Evolutionary conservation across 2,888 invertebrate species (phyloP).

Genomic region (Andricus curvator): DNA sequence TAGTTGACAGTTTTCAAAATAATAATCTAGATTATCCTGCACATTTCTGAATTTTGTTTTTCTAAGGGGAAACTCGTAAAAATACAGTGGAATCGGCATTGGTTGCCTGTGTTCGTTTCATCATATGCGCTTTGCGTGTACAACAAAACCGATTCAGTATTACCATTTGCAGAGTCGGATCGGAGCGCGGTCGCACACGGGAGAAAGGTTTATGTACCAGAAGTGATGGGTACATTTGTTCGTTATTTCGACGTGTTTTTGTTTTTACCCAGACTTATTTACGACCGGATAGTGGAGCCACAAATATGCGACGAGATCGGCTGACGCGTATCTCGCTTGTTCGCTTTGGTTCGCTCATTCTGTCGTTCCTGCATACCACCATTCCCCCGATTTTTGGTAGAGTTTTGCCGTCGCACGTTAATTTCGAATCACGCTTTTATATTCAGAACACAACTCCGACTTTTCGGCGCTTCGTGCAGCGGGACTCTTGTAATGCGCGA

Average conservation of each 20-base stretch:
- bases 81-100: not conserved
- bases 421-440: slow-evolving; percentile 67
- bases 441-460: slow-evolving; percentile 47
- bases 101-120: slow-evolving; percentile 5
- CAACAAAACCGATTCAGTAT: slow-evolving; percentile 43
- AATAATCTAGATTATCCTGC: not conserved
- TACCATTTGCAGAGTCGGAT: slow-evolving; percentile 41
- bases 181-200: slow-evolving; percentile 44
- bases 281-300: slow-evolving; percentile 75
- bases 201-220: slow-evolving; percentile 76
- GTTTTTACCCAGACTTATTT: slow-evolving; percentile 75
- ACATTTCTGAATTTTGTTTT: not conserved
- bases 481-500: not conserved
- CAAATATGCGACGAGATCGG: slow-evolving; percentile 75
- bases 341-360: slow-evolving; percentile 50
- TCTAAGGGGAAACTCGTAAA: not conserved
- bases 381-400: slow-evolving; percentile 43
- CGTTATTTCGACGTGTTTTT: slow-evolving; percentile 75
- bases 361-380: not conserved
- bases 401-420: slow-evolving; percentile 49
- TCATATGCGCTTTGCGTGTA: slow-evolving; percentile 1
- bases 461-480: slow-evolving; percentile 62
- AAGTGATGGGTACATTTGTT: slow-evolving; percentile 77
- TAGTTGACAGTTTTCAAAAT: too few relatives aligned
- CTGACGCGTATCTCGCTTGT: slow-evolving; percentile 60